Evolutionary conservation across 2,797 vertebrate species (phyloP).

Genomic region (Premnoplex brunnescens): DNA sequence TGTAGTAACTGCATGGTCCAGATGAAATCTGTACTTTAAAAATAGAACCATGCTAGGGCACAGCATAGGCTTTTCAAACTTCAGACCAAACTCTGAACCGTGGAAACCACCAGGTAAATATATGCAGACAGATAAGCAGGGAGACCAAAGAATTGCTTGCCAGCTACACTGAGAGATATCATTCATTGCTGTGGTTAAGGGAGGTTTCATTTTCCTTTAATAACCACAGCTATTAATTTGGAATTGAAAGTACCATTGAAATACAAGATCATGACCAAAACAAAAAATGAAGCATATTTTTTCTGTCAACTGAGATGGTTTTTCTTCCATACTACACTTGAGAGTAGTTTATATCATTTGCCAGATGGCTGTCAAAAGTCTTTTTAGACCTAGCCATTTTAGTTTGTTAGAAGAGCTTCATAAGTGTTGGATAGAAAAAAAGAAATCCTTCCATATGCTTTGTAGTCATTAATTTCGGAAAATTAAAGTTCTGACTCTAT

Average conservation of each 20-base stretch:
- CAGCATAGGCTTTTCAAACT: background rate
- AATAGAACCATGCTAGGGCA: background rate
- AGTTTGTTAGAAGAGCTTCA: background rate
- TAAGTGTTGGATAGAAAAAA: background rate
- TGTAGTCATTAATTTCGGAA: background rate
- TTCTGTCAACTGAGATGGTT: background rate
- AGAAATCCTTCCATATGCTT: background rate
- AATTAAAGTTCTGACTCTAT: background rate
- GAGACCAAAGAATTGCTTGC: background rate
- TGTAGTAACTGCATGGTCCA: background rate
- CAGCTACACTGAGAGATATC: background rate
- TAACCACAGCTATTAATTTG: background rate
- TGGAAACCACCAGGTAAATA: background rate
- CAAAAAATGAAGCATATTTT: background rate
- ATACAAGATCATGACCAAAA: slow-evolving; percentile 1
- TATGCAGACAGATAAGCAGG: background rate
- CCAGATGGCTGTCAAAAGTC: slow-evolving; percentile 2
- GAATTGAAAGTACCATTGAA: background rate
- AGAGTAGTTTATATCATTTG: background rate
- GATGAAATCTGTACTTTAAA: background rate
- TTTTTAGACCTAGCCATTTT: background rate
- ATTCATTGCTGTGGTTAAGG: background rate
- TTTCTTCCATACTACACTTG: background rate
- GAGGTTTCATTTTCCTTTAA: background rate
- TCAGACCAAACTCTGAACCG: background rate